phyloP scores from a whole-genome alignment of 2,888 invertebrate species.

The Deilephila porcellus region DNA sequence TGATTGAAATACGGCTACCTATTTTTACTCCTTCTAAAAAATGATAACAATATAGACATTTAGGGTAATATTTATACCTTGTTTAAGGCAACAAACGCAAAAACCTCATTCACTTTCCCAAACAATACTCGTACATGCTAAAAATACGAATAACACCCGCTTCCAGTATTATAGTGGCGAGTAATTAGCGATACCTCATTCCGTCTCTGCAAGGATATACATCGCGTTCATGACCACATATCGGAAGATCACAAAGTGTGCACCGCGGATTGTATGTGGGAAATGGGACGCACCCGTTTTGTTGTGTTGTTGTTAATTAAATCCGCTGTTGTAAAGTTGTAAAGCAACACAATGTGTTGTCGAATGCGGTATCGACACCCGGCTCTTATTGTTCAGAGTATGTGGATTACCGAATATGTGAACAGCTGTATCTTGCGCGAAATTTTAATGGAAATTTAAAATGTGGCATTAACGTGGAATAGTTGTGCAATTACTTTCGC shows the following conservation, averaged over 20 bases:
- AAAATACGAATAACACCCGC: background rate
- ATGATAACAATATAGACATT: too few relatives aligned
- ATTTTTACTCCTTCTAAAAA: too few relatives aligned
- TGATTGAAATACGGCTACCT: too few relatives aligned
- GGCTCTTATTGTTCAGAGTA: slow-evolving; percentile 4
- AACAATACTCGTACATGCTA: too few relatives aligned
- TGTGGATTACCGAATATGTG: background rate
- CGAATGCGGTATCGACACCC: slow-evolving; percentile 15
- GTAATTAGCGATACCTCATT: slow-evolving; percentile 34
- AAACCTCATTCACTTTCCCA: too few relatives aligned
- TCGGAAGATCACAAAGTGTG: slow-evolving; percentile 66
- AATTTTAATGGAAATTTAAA: slow-evolving; percentile 14
- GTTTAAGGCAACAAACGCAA: too few relatives aligned
- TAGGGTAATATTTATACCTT: too few relatives aligned
- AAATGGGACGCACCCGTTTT: slow-evolving; percentile 66
- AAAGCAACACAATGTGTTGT: slow-evolving; percentile 38
- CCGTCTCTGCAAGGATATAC: slow-evolving; percentile 46
- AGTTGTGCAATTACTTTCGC: too few relatives aligned
- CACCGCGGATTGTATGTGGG: slow-evolving; percentile 67
- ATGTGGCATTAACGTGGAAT: background rate
- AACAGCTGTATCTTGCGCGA: background rate
- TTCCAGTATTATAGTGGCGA: background rate
- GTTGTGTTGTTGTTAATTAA: slow-evolving; percentile 67
- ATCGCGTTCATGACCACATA: slow-evolving; percentile 69
- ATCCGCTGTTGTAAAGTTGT: slow-evolving; percentile 55